Percentiles rank a stretch among this genome's conserved stretches.
Conservation (phyloP, 2,888 invertebrate genomes). For the Aricia artaxerxes region DNA sequence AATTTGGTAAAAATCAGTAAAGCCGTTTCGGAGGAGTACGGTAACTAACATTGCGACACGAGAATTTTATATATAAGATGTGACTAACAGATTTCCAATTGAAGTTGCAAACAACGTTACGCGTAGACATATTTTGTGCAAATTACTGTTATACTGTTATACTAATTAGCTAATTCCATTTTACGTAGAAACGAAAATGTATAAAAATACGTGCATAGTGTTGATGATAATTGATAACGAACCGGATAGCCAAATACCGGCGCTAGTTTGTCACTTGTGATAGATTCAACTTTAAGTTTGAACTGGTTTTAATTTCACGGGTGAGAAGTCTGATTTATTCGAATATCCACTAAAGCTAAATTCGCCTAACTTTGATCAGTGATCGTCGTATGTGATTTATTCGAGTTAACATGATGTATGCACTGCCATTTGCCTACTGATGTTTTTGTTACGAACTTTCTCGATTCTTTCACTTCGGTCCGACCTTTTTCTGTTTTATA, state of each 20-base stretch:
- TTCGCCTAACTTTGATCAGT: constrained; percentile 63
- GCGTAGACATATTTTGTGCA: too few species aligned
- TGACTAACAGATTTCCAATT: too few species aligned
- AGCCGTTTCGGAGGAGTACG: too few species aligned
- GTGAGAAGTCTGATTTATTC: constrained; percentile 59
- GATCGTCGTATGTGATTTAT: constrained; percentile 65
- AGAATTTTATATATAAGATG: too few species aligned
- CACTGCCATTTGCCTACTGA: constrained; percentile 40
- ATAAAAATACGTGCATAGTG: neutral
- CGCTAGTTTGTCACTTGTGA: constrained; percentile 42
- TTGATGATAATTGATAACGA: neutral
- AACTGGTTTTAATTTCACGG: constrained; percentile 64
- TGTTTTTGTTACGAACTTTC: constrained; percentile 37
- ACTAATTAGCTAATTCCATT: neutral
- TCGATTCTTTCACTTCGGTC: neutral
- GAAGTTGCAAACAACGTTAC: too few species aligned
- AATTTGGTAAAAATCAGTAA: too few species aligned
- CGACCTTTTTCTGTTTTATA: constrained; percentile 10
- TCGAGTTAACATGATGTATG: constrained; percentile 53
- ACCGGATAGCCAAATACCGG: constrained; percentile 18
- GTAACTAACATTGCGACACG: too few species aligned
- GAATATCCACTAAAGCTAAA: constrained; percentile 61
- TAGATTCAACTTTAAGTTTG: constrained; percentile 54
- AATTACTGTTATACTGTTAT: too few species aligned
- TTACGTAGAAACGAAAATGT: neutral